Evolutionary conservation across 2,888 invertebrate species (phyloP), one percentile per base, ranked within the genome.

Genomic region (Petrolisthes manimaculis): DNA sequence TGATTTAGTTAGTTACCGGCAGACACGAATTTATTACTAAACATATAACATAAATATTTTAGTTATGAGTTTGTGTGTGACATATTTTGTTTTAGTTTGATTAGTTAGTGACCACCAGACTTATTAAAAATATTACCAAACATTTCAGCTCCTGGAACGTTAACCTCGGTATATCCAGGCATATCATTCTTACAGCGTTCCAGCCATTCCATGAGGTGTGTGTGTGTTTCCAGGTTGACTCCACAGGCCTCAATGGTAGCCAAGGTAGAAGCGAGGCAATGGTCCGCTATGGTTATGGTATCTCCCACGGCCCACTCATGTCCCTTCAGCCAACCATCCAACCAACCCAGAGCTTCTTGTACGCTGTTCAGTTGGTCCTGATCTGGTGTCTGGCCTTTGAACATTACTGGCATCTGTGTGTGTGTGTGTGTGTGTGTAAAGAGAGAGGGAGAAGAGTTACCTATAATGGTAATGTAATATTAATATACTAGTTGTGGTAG

Each of bases 251-350:
- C 96, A 90, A 95, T 94, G 90, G 95, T 96, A 80, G 96, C 95
- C 12, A 97, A 94, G 8, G 95, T 94, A 9, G 96, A 95, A 67
- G 95, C 93, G 79, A 97, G 92, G 67, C 95, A 93, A 75, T 96
- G 94, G 93, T 97, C 97, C 8, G 97, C 97, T 24, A 97, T 93
- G 21, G 97, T 97, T 86, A 97, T 93, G 89, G 94, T 94, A 88
- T 95, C 94, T 2, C 97, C 97, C 21, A 96, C 96, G 67, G 94
- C 95, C 93, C 95, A 97, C 91, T 95, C 94, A 92, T 95, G 94
- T 0, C 95, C 95, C 2, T 1, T 18, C 56, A 97, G 94, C 94
- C 96, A 96, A n/a, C 93, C 95, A 92, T 97, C 95, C 61, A 97
- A 93, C 91, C 95, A 95, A 61, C 94, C 94, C 83, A 96, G 94